Evolutionary conservation across 2,797 vertebrate genomes (phyloP).

Genomic region (Molossus molossus): DNA sequence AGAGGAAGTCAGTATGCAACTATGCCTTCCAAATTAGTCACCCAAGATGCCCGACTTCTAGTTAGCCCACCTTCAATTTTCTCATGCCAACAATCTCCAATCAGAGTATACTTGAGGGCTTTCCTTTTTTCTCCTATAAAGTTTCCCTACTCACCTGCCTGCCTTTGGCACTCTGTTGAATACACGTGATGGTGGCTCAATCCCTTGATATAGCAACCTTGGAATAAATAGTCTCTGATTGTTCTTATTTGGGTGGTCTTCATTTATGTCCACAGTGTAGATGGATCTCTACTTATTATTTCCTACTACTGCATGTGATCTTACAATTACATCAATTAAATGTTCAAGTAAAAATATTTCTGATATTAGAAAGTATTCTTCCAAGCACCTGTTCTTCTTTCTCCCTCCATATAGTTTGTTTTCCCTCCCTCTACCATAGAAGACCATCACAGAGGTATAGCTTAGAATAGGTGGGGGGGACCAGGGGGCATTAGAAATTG

Average conservation of each 20-base stretch:
- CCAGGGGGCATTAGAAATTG: not conserved
- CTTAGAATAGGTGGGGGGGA: not conserved
- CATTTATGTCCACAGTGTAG: not conserved
- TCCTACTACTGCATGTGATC: not conserved
- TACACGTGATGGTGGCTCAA: not conserved
- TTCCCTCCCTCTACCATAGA: not conserved
- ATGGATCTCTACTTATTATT: not conserved
- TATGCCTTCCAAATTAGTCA: not conserved
- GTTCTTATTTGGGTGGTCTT: not conserved
- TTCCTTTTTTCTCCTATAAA: not conserved
- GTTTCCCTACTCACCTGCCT: not conserved
- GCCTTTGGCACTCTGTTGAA: not conserved
- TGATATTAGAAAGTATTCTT: constrained; percentile 20
- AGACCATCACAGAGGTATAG: not conserved
- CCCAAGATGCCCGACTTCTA: not conserved
- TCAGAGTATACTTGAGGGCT: not conserved
- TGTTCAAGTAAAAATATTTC: not conserved
- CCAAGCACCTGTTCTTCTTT: not conserved
- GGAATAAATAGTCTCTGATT: not conserved
- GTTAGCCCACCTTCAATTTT: not conserved
- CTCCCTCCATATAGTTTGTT: not conserved
- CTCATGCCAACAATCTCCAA: not conserved
- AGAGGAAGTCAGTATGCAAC: not conserved
- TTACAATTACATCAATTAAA: not conserved
- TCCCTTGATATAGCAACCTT: not conserved